Percentiles rank a stretch among this genome's conserved stretches.
phyloP scores from a whole-genome alignment of 2,113 vertebrate genomes.

The Lutjanus erythropterus region DNA sequence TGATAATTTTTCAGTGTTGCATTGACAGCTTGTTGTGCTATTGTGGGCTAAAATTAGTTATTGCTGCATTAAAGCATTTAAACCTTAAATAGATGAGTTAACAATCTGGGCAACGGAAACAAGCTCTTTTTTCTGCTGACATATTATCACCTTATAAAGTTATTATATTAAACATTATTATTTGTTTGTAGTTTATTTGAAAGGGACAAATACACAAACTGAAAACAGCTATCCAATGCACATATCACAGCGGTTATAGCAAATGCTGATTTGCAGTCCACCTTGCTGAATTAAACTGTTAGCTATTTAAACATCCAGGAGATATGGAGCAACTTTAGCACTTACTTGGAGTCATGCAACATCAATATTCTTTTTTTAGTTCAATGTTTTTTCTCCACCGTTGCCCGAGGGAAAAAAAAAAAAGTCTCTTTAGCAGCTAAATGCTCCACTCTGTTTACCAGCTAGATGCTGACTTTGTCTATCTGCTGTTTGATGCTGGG shows the following conservation, averaged over 20 bases:
- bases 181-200: too few species aligned
- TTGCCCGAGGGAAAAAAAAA: background rate
- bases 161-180: too few species aligned
- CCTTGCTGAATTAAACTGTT: too few species aligned
- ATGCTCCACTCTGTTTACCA: background rate
- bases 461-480: background rate
- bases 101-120: background rate
- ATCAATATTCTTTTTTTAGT: background rate
- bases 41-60: background rate
- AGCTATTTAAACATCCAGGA: too few species aligned
- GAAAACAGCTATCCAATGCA: too few species aligned
- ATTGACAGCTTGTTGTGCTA: background rate
- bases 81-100: background rate
- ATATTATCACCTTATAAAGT: background rate
- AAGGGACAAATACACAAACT: too few species aligned
- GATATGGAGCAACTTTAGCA: background rate
- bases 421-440: background rate
- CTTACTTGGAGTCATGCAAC: background rate
- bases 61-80: background rate
- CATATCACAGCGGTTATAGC: too few species aligned
- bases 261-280: too few species aligned
- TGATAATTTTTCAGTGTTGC: background rate
- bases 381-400: background rate
- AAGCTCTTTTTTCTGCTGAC: background rate
- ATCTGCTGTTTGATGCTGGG: background rate